phyloP scores from a whole-genome alignment of 2,888 invertebrate species.

The Caenorhabditis zanzibari region DNA sequence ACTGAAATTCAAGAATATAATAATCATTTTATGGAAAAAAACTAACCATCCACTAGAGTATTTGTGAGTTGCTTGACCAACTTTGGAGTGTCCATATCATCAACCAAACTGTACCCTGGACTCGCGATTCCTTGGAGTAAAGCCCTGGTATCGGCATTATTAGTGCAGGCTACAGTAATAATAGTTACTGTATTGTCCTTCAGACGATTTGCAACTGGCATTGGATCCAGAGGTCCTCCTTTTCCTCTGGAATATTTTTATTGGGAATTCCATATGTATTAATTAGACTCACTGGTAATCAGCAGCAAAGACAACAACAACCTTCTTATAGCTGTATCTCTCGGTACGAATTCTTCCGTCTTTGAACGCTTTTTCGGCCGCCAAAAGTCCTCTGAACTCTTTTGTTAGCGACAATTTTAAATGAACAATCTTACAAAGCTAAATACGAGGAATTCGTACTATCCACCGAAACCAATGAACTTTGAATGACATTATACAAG shows the following conservation, averaged over 20 bases:
- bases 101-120: conserved; percentile 30
- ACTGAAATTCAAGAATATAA: background rate
- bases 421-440: conserved; percentile 11
- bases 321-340: conserved; percentile 36
- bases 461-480: conserved; percentile 20
- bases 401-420: background rate
- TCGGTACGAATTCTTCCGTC: conserved; percentile 9
- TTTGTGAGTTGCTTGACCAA: conserved; percentile 40
- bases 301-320: conserved; percentile 39
- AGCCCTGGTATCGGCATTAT: background rate
- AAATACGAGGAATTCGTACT: conserved; percentile 27
- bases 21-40: background rate
- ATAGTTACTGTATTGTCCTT: conserved; percentile 25
- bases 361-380: conserved; percentile 33
- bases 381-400: conserved; percentile 39
- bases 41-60: conserved; percentile 30
- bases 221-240: background rate
- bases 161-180: conserved; percentile 41
- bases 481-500: conserved; percentile 40
- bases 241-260: conserved; percentile 33
- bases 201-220: conserved; percentile 19
- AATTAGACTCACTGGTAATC: conserved; percentile 40
- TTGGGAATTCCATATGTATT: background rate
- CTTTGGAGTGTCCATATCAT: conserved; percentile 45
- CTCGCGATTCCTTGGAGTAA: conserved; percentile 4